These are phyloP conservation scores for Thumatha senex DNA, from an alignment of 2,888 invertebrate species.

Conservation along the genomic window DNA sequence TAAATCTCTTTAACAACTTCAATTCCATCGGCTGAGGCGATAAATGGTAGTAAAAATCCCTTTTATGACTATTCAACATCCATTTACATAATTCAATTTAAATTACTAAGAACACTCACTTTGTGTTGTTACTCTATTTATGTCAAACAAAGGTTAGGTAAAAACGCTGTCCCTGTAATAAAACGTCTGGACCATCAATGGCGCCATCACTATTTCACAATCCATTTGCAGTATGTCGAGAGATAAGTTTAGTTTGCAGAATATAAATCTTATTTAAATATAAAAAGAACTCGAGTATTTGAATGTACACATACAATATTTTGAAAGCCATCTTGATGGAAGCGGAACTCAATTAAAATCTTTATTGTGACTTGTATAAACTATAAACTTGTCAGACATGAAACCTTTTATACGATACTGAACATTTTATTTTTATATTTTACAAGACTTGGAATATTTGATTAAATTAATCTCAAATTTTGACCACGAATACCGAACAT, in stretches of 20 bases:
- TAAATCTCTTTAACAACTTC: neutral
- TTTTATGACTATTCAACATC: neutral
- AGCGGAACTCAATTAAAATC: conserved; percentile 40
- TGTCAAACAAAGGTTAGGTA: conserved; percentile 17
- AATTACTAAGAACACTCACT: no score
- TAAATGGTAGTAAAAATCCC: neutral
- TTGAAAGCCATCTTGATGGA: conserved; percentile 32
- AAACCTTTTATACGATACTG: conserved; percentile 37
- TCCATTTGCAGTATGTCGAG: conserved; percentile 22
- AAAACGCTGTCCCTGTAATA: conserved; percentile 19
- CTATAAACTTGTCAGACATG: conserved; percentile 43
- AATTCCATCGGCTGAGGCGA: neutral
- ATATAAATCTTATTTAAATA: conserved; percentile 9
- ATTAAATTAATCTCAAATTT: neutral
- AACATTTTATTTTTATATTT: conserved; percentile 26
- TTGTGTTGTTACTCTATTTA: conserved; percentile 13
- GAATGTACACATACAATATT: conserved; percentile 19
- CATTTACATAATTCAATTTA: no score
- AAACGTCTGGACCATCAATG: conserved; percentile 24
- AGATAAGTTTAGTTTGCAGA: conserved; percentile 2
- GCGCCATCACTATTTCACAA: conserved; percentile 28
- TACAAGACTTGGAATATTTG: conserved; percentile 10
- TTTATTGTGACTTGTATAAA: conserved; percentile 49
- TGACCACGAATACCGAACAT: neutral
- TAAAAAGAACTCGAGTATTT: conserved; percentile 8